Evolutionary conservation across 2,888 invertebrate species (phyloP), one percentile per base, ranked within the genome.

Genomic region (Cataglyphis cursor): DNA sequence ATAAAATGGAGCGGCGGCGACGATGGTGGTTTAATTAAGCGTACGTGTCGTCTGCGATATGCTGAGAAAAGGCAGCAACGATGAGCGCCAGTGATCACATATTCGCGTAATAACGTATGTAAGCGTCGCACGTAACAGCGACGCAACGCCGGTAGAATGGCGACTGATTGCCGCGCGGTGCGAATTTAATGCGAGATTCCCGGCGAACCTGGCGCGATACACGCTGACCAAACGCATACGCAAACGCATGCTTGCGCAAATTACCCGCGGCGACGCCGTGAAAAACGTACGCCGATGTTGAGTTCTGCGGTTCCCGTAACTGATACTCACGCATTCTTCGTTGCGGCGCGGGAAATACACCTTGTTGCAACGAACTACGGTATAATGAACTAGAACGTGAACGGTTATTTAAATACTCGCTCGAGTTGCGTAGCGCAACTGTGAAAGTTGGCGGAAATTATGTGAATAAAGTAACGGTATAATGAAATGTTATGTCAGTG

Each of bases 131-230:
- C 91, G 92, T 92, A 90, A 89, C 90, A 87, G 88, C 87, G 86
- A 82, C 87, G 86, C 88, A 89, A 89, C 88, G 88, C 86, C 84
- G 75, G 85, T 83, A 92, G 91, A 93, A 93, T 92, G 90, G 92
- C 89, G 87, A 90, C 92, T 93, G 93, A 93, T 93, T 93, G 92
- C 92, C 89, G 91, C 87, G 91, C 85, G 90, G 87, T 85, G 90
- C 83, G 87, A 90, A 92, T 90, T 92, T 89, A 90, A 90, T 90
- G 83, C 89, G 81, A 86, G 85, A 90, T 91, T 91, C 89, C 86
- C 86, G 83, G 44, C 85, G 85, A 91, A 90, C 87, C 86, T 83
- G 66, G 75, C 81, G 75, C 73, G 76, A 73, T 65, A 81, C 85
- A 72, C 81, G 84, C 66, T 31, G 82, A 59, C 84, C 84, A 48